Percentiles rank a stretch among this genome's conserved stretches.
Evolutionary conservation across 30 jellyfish, hydroid and myxozoan genomes (phyloP).

Genomic region (Cassiopea xamachana): DNA sequence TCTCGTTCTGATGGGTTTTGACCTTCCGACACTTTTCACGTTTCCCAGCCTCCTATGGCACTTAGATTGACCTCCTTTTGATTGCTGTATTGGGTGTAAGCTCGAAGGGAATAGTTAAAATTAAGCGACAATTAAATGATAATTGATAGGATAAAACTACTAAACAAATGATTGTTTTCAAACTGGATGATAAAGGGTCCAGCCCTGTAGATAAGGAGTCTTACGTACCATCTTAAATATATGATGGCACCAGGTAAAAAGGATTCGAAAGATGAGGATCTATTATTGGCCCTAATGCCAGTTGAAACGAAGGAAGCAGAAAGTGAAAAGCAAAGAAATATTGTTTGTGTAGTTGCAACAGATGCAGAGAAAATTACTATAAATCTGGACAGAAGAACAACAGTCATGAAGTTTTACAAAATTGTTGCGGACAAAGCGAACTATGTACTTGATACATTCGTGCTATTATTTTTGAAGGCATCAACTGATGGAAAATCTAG

Average conservation of each 20-base stretch:
- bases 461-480: constrained; percentile 67
- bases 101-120: too few species aligned
- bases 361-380: constrained; percentile 32
- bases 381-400: constrained; percentile 29
- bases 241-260: constrained; percentile 67
- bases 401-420: constrained; percentile 52
- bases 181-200: neutral
- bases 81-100: too few species aligned
- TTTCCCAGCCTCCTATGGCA: too few species aligned
- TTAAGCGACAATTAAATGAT: too few species aligned
- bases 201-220: neutral
- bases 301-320: constrained; percentile 13
- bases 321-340: constrained; percentile 1
- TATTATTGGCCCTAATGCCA: constrained; percentile 22
- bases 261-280: constrained; percentile 16
- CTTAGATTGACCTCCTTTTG: too few species aligned
- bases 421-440: constrained; percentile 62
- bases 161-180: neutral
- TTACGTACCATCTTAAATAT: neutral
- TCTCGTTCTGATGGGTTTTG: too few species aligned
- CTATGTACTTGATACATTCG: constrained; percentile 29
- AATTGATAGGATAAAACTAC: neutral
- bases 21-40: too few species aligned
- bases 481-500: constrained; percentile 38
- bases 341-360: constrained; percentile 50